Evolutionary conservation across 2,888 invertebrate species (phyloP).

Genomic region (Holacanthella duospinosa): DNA sequence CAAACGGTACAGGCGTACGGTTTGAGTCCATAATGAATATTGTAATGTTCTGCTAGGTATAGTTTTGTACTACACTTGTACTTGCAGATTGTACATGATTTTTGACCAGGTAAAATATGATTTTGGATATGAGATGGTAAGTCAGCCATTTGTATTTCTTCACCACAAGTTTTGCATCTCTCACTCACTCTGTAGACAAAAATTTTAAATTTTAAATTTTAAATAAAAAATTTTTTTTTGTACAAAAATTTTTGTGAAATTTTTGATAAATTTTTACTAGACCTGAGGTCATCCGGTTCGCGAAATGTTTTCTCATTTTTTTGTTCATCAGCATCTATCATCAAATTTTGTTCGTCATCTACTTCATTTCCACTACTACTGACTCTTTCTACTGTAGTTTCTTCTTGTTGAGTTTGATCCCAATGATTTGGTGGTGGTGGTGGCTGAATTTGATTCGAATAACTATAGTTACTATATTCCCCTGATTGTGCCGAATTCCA

Average conservation of each 20-base stretch:
- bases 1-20: neutral
- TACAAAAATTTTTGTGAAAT: neutral
- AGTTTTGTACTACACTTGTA: neutral
- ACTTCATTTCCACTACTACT: neutral
- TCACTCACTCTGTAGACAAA: neutral
- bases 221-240: neutral
- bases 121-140: neutral
- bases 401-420: too few species aligned
- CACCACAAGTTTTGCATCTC: slow-evolving; percentile 1
- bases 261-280: neutral
- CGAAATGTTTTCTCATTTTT: neutral
- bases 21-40: slow-evolving; percentile 5
- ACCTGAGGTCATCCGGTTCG: neutral
- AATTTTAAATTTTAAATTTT: too few species aligned
- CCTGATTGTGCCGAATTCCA: too few species aligned
- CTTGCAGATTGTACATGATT: slow-evolving; percentile 1
- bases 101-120: neutral
- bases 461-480: too few species aligned
- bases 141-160: neutral
- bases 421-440: too few species aligned
- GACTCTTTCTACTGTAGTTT: neutral
- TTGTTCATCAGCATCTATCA: neutral
- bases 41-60: neutral
- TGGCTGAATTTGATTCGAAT: too few species aligned
- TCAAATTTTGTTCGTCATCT: neutral